These are phyloP conservation scores for Narcine bancroftii DNA, from an alignment of 2,113 vertebrate species.

Conservation along the genomic window DNA sequence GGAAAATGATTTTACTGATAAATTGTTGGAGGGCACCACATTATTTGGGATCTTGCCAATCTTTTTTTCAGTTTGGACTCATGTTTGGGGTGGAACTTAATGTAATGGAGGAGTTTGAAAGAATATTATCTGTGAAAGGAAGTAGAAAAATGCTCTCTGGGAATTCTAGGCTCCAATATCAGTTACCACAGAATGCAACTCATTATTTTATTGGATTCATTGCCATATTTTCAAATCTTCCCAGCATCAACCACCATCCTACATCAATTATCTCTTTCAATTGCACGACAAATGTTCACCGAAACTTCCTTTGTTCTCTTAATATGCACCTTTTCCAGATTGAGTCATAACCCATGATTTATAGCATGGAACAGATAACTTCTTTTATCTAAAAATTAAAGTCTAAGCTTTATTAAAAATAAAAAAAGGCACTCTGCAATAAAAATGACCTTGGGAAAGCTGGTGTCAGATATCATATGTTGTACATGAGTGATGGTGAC, in stretches of 20 bases:
- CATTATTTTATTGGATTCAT: background rate
- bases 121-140: no score
- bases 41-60: no score
- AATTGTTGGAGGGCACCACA: no score
- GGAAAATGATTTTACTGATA: no score
- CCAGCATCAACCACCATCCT: background rate
- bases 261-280: background rate
- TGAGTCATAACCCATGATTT: background rate
- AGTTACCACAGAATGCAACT: background rate
- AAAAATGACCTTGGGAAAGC: background rate
- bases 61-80: no score
- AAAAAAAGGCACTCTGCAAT: background rate
- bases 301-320: background rate
- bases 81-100: no score
- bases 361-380: background rate
- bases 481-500: background rate
- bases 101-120: no score
- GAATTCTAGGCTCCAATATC: no score
- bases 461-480: background rate
- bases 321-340: background rate
- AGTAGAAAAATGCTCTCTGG: no score
- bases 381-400: background rate
- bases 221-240: background rate
- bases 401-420: background rate
- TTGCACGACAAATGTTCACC: background rate